Conservation (phyloP, 2,797 vertebrate species). For the Danio kyathit region DNA sequence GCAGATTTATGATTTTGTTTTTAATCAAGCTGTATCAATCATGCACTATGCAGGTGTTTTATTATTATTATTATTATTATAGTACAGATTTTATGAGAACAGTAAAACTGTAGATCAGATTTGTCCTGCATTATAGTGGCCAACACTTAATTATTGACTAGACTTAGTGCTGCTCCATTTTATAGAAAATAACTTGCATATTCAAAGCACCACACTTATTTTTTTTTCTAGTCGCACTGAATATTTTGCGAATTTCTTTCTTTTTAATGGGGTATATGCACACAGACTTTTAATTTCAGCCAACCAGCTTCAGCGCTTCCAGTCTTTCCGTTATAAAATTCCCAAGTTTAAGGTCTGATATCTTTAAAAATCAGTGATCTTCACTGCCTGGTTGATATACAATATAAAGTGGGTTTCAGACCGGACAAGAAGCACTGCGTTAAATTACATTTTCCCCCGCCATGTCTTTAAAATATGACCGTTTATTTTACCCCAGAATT, state of each 20-base stretch:
- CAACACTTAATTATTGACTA: constrained; percentile 10
- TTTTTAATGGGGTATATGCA: neutral
- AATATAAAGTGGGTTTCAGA: too few species aligned
- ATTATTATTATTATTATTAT: constrained; percentile 1
- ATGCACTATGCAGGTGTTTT: constrained; percentile 29
- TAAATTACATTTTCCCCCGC: too few species aligned
- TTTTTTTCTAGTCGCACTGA: neutral
- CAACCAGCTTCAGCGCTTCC: too few species aligned
- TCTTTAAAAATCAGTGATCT: too few species aligned
- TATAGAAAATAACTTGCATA: neutral
- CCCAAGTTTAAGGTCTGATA: too few species aligned
- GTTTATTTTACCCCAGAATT: too few species aligned
- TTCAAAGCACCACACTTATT: neutral
- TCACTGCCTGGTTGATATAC: too few species aligned
- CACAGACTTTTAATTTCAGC: too few species aligned
- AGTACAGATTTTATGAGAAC: neutral
- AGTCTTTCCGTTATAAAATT: too few species aligned
- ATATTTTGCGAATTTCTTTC: neutral
- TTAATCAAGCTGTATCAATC: constrained; percentile 16
- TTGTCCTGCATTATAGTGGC: neutral
- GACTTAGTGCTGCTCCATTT: constrained; percentile 1
- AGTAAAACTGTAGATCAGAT: constrained; percentile 11
- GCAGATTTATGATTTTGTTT: constrained; percentile 3
- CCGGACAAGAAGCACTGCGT: too few species aligned
- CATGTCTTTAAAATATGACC: too few species aligned